A percentile compares a stretch with the other conserved stretches of the same genome.
phyloP scores from a whole-genome alignment of 2,797 vertebrate genomes.

The Phylloscopus collybita region DNA sequence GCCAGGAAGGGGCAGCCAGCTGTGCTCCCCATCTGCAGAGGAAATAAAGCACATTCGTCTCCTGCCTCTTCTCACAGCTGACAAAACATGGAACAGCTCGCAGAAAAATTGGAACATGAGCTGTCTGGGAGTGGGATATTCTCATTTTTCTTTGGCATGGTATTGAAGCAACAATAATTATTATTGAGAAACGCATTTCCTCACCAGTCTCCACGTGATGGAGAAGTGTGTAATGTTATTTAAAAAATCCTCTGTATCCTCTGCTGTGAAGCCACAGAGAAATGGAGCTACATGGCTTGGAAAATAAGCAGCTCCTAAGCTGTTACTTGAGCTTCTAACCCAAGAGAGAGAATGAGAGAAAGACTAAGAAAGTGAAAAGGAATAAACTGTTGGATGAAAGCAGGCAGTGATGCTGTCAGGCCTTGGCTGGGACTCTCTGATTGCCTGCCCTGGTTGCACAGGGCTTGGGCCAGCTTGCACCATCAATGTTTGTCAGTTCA shows the following conservation, averaged over 20 bases:
- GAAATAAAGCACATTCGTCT: neutral
- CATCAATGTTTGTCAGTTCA: accelerated
- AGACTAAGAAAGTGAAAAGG: neutral
- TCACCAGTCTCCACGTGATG: neutral
- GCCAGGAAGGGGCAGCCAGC: neutral
- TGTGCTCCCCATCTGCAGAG: neutral
- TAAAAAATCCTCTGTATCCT: conserved; percentile 9
- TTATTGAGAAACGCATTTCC: neutral
- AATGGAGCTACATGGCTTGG: neutral
- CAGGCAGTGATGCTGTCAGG: neutral
- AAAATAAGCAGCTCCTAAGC: neutral
- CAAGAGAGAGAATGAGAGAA: neutral
- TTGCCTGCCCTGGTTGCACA: neutral
- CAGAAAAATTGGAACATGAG: conserved; percentile 10
- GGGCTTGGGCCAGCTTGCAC: neutral
- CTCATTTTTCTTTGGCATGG: neutral
- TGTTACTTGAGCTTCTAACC: neutral
- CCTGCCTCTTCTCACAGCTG: neutral
- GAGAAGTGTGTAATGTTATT: neutral
- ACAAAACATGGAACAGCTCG: neutral
- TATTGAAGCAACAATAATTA: conserved; percentile 4
- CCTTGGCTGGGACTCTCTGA: neutral
- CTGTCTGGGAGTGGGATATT: neutral
- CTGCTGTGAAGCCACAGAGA: neutral
- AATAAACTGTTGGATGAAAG: neutral